Conservation (phyloP, 2,888 invertebrate species). For the Eupithecia exiguata region DNA sequence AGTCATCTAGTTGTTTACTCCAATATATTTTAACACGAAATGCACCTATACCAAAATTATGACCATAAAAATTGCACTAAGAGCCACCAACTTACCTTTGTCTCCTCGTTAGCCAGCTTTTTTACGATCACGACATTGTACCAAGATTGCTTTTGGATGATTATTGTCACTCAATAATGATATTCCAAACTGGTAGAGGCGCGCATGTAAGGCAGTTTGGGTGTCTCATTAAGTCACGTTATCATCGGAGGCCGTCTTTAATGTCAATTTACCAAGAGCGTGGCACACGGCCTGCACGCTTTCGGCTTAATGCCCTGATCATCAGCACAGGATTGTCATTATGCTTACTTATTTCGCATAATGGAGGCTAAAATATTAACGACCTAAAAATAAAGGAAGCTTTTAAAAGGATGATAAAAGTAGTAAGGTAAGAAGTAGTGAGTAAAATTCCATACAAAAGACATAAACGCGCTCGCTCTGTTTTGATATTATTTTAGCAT, state of each 20-base stretch:
- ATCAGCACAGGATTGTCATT: conserved; percentile 19
- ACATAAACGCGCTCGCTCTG: conserved; percentile 55
- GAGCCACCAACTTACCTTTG: background rate
- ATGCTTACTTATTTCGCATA: conserved; percentile 13
- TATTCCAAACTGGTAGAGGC: conserved; percentile 25
- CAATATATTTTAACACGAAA: too few relatives aligned
- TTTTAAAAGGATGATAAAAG: background rate
- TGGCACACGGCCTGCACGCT: conserved; percentile 37
- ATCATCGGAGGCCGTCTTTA: conserved; percentile 58
- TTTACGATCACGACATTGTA: background rate
- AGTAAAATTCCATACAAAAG: conserved; percentile 50
- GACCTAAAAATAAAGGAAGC: background rate
- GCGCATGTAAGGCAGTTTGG: conserved; percentile 31
- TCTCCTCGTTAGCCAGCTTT: background rate
- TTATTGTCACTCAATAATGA: conserved; percentile 44
- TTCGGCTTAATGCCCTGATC: conserved; percentile 9
- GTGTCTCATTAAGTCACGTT: conserved; percentile 62
- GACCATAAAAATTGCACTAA: background rate
- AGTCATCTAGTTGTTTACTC: too few relatives aligned
- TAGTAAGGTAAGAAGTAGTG: background rate
- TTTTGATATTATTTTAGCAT: background rate
- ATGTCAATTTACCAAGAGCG: conserved; percentile 57
- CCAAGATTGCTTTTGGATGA: background rate
- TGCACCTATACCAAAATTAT: background rate
- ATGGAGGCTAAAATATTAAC: conserved; percentile 6